These are phyloP conservation scores for Tichodroma muraria DNA, from an alignment of 2,113 vertebrate genomes.

Conservation along the genomic window DNA sequence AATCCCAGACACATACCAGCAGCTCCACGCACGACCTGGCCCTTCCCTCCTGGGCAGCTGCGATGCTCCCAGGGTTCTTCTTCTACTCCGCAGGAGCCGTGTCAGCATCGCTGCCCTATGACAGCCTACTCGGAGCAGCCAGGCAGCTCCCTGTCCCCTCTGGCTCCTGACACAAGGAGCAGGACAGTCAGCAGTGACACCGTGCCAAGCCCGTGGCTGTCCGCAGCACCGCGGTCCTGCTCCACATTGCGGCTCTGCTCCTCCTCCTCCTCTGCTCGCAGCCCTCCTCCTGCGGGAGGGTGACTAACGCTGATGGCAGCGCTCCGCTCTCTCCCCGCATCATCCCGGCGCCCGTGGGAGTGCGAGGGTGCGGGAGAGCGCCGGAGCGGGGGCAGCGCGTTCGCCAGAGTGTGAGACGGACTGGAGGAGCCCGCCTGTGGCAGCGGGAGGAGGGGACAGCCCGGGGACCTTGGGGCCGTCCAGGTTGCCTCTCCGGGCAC, in stretches of 20 bases:
- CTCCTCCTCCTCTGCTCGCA: slow-evolving; percentile 4
- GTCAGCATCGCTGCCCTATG: fast-evolving
- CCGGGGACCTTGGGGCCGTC: fast-evolving
- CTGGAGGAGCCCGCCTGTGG: background rate
- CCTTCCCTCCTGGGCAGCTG: background rate
- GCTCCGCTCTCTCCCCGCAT: slow-evolving; percentile 17
- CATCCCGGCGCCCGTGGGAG: background rate
- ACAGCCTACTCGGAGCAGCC: background rate
- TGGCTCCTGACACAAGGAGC: background rate
- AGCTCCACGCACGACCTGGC: fast-evolving
- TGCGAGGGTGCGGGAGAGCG: background rate
- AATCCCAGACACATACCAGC: background rate
- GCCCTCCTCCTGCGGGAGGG: slow-evolving; percentile 51
- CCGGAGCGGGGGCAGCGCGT: background rate
- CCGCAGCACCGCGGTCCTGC: background rate
- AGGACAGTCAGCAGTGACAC: background rate
- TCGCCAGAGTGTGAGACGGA: background rate
- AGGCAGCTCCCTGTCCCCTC: background rate
- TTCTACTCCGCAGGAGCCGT: fast-evolving
- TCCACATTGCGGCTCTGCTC: background rate
- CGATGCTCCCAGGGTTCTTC: background rate
- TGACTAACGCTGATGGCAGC: slow-evolving; percentile 65
- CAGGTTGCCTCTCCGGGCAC: background rate
- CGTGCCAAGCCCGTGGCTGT: background rate
- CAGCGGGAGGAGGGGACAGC: fast-evolving